Percentiles rank a stretch among this genome's conserved stretches.
Evolutionary conservation across 2,888 invertebrate genomes (phyloP).

Genomic region (Trissonchulus latispiculum): DNA sequence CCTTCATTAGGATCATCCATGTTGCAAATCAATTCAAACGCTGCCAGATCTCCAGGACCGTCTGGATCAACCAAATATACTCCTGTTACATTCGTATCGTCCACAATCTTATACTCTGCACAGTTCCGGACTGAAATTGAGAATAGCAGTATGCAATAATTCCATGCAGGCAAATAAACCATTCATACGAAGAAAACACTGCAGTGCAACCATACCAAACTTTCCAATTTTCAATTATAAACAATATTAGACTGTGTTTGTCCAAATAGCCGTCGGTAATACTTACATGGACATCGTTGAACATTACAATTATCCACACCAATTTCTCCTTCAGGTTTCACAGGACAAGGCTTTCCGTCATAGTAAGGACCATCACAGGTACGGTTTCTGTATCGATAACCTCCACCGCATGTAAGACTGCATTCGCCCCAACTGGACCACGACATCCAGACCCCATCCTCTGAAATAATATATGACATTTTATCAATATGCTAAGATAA

Average conservation of each 20-base stretch:
- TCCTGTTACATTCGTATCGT: neutral
- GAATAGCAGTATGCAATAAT: too few relatives aligned
- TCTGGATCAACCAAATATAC: neutral
- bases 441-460: neutral
- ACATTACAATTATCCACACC: neutral
- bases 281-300: conserved; percentile 5
- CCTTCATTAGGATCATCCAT: neutral
- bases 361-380: conserved; percentile 11
- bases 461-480: too few relatives aligned
- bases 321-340: conserved; percentile 1
- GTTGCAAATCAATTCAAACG: neutral
- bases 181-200: too few relatives aligned
- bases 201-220: too few relatives aligned
- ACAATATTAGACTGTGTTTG: too few relatives aligned
- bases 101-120: conserved; percentile 5
- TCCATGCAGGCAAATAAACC: too few relatives aligned
- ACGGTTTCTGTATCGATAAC: conserved; percentile 1
- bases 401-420: conserved; percentile 8
- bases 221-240: too few relatives aligned
- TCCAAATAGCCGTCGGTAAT: too few relatives aligned
- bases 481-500: too few relatives aligned
- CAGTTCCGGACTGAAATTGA: conserved; percentile 11
- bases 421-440: conserved; percentile 5
- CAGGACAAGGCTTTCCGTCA: neutral
- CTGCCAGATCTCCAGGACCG: conserved; percentile 7